Percentiles rank a stretch among this genome's conserved stretches.
Evolutionary conservation across 2,113 vertebrate genomes (phyloP).

Genomic region (Boulengerochromis microlepis): DNA sequence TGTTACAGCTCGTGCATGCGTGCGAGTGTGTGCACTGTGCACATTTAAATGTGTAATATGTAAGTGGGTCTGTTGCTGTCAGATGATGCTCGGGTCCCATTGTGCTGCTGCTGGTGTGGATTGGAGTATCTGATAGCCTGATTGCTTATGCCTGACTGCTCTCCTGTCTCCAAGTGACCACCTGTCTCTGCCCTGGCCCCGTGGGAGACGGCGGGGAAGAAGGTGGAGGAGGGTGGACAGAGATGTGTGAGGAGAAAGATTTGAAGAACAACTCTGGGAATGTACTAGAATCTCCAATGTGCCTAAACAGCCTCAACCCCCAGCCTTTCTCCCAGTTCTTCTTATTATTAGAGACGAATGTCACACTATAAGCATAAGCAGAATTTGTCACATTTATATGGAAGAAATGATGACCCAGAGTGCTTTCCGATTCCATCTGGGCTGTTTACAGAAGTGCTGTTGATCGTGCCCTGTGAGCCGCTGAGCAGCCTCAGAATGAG

Average conservation of each 20-base stretch:
- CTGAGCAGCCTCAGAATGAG: constrained; percentile 33
- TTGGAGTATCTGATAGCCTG: constrained; percentile 64
- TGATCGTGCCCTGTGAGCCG: constrained; percentile 27
- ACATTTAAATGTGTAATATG: constrained; percentile 9
- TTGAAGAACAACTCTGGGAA: constrained; percentile 24
- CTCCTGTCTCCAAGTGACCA: constrained; percentile 61
- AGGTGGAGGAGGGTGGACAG: background rate
- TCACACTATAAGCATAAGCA: background rate
- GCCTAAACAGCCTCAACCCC: background rate
- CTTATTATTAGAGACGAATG: background rate
- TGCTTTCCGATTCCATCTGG: constrained; percentile 1
- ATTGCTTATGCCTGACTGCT: constrained; percentile 63
- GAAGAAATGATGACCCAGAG: background rate
- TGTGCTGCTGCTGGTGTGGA: constrained; percentile 46
- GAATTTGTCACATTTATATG: background rate
- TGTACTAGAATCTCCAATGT: constrained; percentile 25
- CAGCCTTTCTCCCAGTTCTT: background rate
- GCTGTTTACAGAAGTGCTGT: constrained; percentile 18
- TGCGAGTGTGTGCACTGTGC: background rate
- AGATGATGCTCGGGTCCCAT: constrained; percentile 53
- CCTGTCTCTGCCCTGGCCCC: constrained; percentile 53
- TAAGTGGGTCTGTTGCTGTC: constrained; percentile 33
- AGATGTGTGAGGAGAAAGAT: constrained; percentile 15
- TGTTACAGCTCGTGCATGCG: background rate
- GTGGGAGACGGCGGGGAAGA: constrained; percentile 6